Evolutionary conservation across 2,113 vertebrate genomes (phyloP), one percentile per base, ranked within the genome.

Genomic region (Synchiropus splendidus): DNA sequence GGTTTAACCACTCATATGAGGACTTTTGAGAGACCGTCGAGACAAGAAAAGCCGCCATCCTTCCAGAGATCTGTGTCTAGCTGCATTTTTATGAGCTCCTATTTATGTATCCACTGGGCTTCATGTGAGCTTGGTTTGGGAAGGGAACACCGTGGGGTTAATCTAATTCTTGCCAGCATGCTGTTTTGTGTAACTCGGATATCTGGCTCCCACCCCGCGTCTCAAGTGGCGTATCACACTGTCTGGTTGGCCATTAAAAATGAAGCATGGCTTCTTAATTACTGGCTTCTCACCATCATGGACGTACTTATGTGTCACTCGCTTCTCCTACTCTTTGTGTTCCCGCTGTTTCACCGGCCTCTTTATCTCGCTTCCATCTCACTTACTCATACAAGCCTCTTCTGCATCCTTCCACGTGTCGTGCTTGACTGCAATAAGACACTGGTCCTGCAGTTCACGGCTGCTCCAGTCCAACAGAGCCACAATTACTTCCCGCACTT

Each of bases 221-320:
- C 75, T 77, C 69, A 51, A 69, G 73, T 75, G 73, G 61, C 61
- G n/a, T 36, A 62, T 69, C 50, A 42, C 39, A 45, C 50, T 44
- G 69, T 70, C 67, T 51, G 64, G 64, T 58, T 62, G 49, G 46
- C 55, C 72, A 76, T 83, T 74, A 74, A 79, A 84, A 64, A 79
- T 81, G 74, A 64, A 82, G 68, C 77, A 63, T 16, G 40, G 62
- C 48, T 48, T 74, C 74, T 80, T 83, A 81, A 83, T 86, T 83
- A 78, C 32, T 13, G 32, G 34, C 43, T 17, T 6, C 16, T 63
- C 55, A 72, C 21, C 4, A 47, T 58, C 39, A 2, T 32, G 31
- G 39, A 31, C 13, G 6, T n/a, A 15, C 63, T 78, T 51, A 6
- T 49, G 37, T 74, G 45, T 74, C 57, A 36, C 43, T 45, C 44